Evolutionary conservation across 2,888 invertebrate genomes (phyloP).

Genomic region (Drosophila peninsularis): DNA sequence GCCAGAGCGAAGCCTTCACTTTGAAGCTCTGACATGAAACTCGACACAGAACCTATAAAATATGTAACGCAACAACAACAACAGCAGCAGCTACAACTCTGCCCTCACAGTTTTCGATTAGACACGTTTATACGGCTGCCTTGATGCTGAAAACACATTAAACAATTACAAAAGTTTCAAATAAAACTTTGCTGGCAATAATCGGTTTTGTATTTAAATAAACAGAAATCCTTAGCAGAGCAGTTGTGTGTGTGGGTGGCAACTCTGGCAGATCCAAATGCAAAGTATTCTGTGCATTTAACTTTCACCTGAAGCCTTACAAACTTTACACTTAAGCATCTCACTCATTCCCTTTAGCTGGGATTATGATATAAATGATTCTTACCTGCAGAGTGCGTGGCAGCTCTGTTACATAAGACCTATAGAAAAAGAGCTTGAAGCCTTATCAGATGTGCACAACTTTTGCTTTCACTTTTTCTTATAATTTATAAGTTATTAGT

Average conservation of each 20-base stretch:
- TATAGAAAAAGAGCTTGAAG: too few species aligned
- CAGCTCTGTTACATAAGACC: not conserved
- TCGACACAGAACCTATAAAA: conserved; percentile 57
- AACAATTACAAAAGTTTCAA: not conserved
- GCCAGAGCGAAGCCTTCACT: conserved; percentile 43
- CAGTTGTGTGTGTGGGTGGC: not conserved
- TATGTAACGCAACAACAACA: conserved; percentile 47
- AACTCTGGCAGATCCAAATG: not conserved
- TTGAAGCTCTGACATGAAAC: conserved; percentile 32
- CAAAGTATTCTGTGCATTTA: not conserved
- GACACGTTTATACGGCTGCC: conserved; percentile 23
- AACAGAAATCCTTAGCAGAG: not conserved
- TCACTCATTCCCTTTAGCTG: not conserved
- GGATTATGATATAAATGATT: not conserved
- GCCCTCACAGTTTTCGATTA: conserved; percentile 5
- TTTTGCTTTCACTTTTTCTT: too few species aligned
- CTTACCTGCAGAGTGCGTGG: not conserved
- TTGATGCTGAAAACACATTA: conserved; percentile 9
- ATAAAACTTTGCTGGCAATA: not conserved
- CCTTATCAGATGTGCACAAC: too few species aligned
- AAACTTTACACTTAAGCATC: not conserved
- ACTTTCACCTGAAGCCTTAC: not conserved
- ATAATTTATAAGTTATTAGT: too few species aligned
- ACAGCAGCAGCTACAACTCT: conserved; percentile 4
- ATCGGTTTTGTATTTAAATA: not conserved